Conservation (phyloP, 2,888 invertebrate species). For the Erebia epiphron region DNA sequence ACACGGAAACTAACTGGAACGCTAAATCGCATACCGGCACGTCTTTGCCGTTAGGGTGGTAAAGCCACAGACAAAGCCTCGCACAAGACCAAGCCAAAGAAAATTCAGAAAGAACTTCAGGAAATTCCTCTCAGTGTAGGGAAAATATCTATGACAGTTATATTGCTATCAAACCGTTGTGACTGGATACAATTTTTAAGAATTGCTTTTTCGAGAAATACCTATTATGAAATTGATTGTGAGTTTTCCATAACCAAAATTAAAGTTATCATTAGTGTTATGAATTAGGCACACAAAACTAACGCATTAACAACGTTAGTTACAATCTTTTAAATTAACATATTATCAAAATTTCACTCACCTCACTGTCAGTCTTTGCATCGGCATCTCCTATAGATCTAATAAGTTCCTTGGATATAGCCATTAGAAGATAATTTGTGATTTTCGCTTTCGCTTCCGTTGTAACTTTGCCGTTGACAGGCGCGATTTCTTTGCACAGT, state of each 20-base stretch:
- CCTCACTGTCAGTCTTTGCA: conserved; percentile 80
- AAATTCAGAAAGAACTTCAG: too few relatives aligned
- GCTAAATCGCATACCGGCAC: too few relatives aligned
- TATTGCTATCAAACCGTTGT: too few relatives aligned
- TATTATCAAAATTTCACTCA: conserved; percentile 50
- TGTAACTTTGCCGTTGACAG: conserved; percentile 60
- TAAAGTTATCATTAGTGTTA: conserved; percentile 43
- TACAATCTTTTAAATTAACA: conserved; percentile 50
- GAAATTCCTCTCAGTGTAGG: too few relatives aligned
- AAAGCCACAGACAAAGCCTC: too few relatives aligned
- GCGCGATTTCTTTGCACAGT: conserved; percentile 67
- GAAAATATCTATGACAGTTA: too few relatives aligned
- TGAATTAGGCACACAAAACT: conserved; percentile 43
- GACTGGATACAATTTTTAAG: too few relatives aligned
- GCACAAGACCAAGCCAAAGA: too few relatives aligned
- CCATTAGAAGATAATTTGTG: conserved; percentile 79
- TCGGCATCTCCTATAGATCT: conserved; percentile 79
- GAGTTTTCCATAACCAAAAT: conserved; percentile 54
- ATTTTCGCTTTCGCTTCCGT: conserved; percentile 77
- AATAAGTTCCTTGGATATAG: conserved; percentile 79
- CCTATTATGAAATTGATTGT: not conserved
- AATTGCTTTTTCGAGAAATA: too few relatives aligned
- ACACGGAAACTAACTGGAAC: too few relatives aligned
- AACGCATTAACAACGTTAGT: conserved; percentile 65
- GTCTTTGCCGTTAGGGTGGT: too few relatives aligned